Percentiles rank a stretch among this genome's conserved stretches.
phyloP scores from a whole-genome alignment of 1,140 invertebrate species.

The Zaprionus tsacasi region DNA sequence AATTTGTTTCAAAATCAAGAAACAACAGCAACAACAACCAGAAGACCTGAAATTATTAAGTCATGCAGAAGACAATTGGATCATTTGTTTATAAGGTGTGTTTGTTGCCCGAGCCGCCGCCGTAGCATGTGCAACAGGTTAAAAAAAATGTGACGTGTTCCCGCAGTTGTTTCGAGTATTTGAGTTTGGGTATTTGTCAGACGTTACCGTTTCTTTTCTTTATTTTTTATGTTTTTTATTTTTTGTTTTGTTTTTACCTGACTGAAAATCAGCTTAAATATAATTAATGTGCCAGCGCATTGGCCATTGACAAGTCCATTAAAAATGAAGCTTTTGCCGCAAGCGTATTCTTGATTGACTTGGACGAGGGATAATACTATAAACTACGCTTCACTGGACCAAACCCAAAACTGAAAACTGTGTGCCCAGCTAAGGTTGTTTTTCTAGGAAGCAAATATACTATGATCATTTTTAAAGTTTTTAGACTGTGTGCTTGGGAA shows the following conservation, averaged over 20 bases:
- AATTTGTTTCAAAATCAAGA: slow-evolving; percentile 60
- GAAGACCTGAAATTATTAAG: slow-evolving; percentile 61
- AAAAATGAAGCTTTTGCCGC: slow-evolving; percentile 50
- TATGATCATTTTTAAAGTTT: no score
- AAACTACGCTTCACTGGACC: background rate
- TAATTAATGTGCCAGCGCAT: slow-evolving; percentile 80
- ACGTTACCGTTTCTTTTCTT: slow-evolving; percentile 48
- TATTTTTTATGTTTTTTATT: slow-evolving; percentile 26
- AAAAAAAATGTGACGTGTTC: slow-evolving; percentile 57
- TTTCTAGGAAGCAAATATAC: background rate
- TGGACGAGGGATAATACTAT: slow-evolving; percentile 13
- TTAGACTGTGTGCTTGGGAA: no score
- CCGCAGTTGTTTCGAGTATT: slow-evolving; percentile 2
- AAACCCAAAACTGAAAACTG: no score
- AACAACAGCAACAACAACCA: background rate
- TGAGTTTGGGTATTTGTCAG: slow-evolving; percentile 56
- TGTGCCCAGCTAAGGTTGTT: background rate
- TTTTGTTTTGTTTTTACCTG: slow-evolving; percentile 31
- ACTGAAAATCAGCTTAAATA: slow-evolving; percentile 78
- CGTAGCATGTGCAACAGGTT: slow-evolving; percentile 70
- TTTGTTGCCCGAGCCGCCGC: slow-evolving; percentile 46
- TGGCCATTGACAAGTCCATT: slow-evolving; percentile 80
- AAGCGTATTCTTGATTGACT: slow-evolving; percentile 36
- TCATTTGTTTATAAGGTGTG: slow-evolving; percentile 80
- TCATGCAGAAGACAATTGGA: slow-evolving; percentile 82